These are phyloP conservation scores for Lasioglossum oenotherae DNA, from an alignment of 2,888 invertebrate species.

Conservation along the genomic window DNA sequence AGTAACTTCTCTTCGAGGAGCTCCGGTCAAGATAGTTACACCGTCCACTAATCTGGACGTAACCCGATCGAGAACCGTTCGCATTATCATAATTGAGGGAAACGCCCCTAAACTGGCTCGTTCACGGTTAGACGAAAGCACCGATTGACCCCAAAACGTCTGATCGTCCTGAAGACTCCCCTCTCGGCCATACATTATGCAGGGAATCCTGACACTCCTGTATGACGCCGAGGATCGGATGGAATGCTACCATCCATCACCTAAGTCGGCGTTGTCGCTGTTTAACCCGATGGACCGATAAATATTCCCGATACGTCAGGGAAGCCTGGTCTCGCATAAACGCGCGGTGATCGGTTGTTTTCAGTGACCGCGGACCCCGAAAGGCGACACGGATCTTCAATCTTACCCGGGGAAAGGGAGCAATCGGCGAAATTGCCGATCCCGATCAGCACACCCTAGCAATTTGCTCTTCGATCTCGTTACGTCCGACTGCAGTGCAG, in stretches of 20 bases:
- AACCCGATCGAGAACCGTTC: constrained; percentile 10
- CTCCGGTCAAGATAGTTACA: not conserved
- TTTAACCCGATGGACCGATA: constrained; percentile 38
- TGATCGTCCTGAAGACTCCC: not conserved
- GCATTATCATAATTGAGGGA: constrained; percentile 58
- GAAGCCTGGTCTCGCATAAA: not conserved
- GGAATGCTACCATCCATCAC: constrained; percentile 38
- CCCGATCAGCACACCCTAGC: constrained; percentile 44
- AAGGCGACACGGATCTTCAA: constrained; percentile 48
- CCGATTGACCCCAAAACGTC: constrained; percentile 34
- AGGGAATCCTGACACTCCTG: constrained; percentile 49
- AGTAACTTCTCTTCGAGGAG: not conserved
- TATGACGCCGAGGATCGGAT: constrained; percentile 30
- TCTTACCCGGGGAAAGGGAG: constrained; percentile 24
- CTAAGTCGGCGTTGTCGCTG: constrained; percentile 25
- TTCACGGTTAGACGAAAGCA: constrained; percentile 33
- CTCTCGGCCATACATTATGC: constrained; percentile 56
- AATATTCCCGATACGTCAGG: constrained; percentile 23
- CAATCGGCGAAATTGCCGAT: constrained; percentile 66
- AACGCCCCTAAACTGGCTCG: constrained; percentile 33
- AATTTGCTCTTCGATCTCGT: constrained; percentile 59
- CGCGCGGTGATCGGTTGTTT: constrained; percentile 38
- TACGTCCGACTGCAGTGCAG: constrained; percentile 33
- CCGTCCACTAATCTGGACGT: not conserved
- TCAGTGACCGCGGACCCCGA: constrained; percentile 28